Evolutionary conservation across 2,797 vertebrate species (phyloP).

Genomic region (Spinus olivaceus): DNA sequence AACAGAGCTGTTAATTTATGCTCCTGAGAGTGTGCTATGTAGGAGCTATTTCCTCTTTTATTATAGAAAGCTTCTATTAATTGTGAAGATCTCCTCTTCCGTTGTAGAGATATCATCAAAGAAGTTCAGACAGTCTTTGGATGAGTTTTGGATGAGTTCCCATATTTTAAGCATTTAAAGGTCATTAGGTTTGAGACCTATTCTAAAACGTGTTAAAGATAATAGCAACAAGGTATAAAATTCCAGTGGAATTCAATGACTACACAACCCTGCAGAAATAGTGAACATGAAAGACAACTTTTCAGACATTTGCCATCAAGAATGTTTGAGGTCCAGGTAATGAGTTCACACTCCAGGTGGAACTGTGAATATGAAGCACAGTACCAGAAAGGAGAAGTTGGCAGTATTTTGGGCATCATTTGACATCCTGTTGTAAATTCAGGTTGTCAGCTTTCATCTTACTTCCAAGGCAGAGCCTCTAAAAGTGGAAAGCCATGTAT

Average conservation of each 20-base stretch:
- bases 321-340: background rate
- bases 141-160: background rate
- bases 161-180: background rate
- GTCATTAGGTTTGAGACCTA: background rate
- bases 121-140: background rate
- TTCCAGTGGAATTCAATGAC: background rate
- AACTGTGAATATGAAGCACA: background rate
- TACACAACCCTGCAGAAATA: background rate
- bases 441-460: background rate
- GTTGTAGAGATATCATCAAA: background rate
- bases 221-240: background rate
- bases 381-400: background rate
- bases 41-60: background rate
- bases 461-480: background rate
- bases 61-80: background rate
- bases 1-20: background rate
- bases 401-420: background rate
- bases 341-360: background rate
- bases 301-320: background rate
- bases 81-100: background rate
- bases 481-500: background rate
- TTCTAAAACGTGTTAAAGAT: background rate
- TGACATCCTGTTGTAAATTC: background rate
- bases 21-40: background rate
- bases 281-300: background rate